Percentiles rank a stretch among this genome's conserved stretches.
Evolutionary conservation across 2,888 invertebrate species (phyloP).

Genomic region (Drosophila nr. perissopoda): DNA sequence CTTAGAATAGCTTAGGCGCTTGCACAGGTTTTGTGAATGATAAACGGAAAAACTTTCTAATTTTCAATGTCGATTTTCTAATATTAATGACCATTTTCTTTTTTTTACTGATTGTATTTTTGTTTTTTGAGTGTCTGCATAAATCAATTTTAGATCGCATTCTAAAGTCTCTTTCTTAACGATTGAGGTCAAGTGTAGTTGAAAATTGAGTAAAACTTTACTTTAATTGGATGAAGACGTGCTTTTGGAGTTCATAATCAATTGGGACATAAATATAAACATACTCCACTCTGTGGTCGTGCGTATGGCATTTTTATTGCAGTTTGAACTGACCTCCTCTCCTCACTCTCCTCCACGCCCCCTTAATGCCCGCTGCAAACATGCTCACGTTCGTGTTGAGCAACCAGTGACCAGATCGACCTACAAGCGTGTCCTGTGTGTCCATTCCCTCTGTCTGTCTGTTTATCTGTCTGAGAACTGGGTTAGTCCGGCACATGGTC

Average conservation of each 20-base stretch:
- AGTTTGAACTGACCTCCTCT: background rate
- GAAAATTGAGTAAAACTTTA: background rate
- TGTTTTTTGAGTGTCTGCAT: background rate
- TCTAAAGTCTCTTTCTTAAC: background rate
- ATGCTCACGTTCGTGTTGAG: slow-evolving; percentile 57
- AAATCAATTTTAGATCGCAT: background rate
- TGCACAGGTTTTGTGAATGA: background rate
- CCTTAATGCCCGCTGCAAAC: slow-evolving; percentile 18
- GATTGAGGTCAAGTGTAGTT: background rate
- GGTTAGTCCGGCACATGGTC: slow-evolving; percentile 52
- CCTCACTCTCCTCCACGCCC: background rate
- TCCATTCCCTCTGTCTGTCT: background rate
- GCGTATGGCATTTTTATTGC: slow-evolving; percentile 44
- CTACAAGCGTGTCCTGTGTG: slow-evolving; percentile 11
- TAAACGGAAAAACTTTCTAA: background rate
- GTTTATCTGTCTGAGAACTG: slow-evolving; percentile 39
- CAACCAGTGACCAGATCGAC: slow-evolving; percentile 44
- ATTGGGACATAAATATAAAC: slow-evolving; percentile 70
- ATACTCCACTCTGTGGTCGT: slow-evolving; percentile 60
- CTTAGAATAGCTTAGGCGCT: background rate
- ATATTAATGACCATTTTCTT: background rate
- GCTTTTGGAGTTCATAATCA: slow-evolving; percentile 61
- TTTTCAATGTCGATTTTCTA: background rate
- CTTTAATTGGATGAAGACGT: slow-evolving; percentile 4
- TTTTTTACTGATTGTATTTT: background rate